Evolutionary conservation across 2,888 invertebrate genomes (phyloP), one percentile per base, ranked within the genome.

Genomic region (Eustalomyia histrio): DNA sequence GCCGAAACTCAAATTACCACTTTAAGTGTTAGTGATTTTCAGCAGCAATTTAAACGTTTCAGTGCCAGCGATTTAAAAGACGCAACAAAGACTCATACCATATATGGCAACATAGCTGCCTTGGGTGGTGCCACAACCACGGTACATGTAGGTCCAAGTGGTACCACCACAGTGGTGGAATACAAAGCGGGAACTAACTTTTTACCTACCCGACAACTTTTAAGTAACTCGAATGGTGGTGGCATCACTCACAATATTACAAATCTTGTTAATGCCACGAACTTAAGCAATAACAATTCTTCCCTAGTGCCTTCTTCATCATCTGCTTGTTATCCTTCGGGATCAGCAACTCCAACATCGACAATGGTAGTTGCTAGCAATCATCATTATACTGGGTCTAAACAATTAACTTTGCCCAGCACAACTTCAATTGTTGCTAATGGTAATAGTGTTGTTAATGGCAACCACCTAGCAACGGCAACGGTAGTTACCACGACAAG

Each of bases 81-180:
- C 60, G 39, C 64, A 18, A 81, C 64, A 18, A 81, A 81, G 72
- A 67, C 61, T 10, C 79, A 83, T 55, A 82, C 83, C 39, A 79
- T 85, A 21, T 84, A 81, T 64, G 82, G 83, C 47, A 85, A 84
- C 39, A 83, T 84, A 43, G 80, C 85, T 33, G 85, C 87, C 55
- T 84, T 89, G 6, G 89, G 88, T 63, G 89, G 88, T 67, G 89
- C 90, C 72, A 90, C 87, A 10, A 88, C 90, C 52, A 89, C 90
- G 35, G 89, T 90, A 52, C 90, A 90, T 84, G 89, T 90, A 63
- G 90, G 91, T 29, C 88, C 90, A 52, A 90, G 90, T 82, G 91
- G 90, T 80, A 91, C 91, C 53, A 91, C 91, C 47, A 90, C 91
- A 8, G 90, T 91, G 50, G 90, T 90, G 21, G 90, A 90, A 85